Percentiles rank a stretch among this genome's conserved stretches.
phyloP scores from a whole-genome alignment of 2,797 vertebrate species.

The Gymnocypris eckloni region DNA sequence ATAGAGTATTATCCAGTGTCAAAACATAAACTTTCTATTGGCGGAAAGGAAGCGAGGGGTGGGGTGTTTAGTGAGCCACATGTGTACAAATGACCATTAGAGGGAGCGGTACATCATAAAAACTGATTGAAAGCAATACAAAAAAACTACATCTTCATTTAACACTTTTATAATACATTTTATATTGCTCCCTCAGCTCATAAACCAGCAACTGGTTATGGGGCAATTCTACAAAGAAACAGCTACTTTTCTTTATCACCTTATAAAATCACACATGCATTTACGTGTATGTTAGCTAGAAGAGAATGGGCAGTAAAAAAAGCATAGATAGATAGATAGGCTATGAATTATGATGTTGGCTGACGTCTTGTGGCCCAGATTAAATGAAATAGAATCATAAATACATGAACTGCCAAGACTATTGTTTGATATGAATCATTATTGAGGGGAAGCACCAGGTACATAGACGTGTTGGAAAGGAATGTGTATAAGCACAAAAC shows the following conservation, averaged over 20 bases:
- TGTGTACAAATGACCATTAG: background rate
- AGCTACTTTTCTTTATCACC: background rate
- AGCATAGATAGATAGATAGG: background rate
- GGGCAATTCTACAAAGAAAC: background rate
- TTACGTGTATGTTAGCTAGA: background rate
- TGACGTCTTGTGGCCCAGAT: background rate
- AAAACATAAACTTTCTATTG: background rate
- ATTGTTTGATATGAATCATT: constrained; percentile 8
- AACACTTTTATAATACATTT: background rate
- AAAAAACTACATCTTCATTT: background rate
- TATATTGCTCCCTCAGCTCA: background rate
- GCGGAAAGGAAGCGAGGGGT: background rate
- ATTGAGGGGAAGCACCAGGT: background rate
- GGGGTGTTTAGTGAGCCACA: background rate
- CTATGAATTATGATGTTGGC: background rate
- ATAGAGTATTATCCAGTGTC: background rate
- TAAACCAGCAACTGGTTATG: constrained; percentile 4
- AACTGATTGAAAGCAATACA: background rate
- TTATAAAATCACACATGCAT: background rate
- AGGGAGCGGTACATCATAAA: constrained; percentile 3
- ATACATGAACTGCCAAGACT: background rate
- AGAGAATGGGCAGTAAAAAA: background rate
- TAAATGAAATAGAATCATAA: background rate
- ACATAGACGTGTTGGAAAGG: background rate
- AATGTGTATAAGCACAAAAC: background rate